These are phyloP conservation scores for Tortricodes alternella DNA, from an alignment of 2,888 invertebrate species.

Conservation along the genomic window DNA sequence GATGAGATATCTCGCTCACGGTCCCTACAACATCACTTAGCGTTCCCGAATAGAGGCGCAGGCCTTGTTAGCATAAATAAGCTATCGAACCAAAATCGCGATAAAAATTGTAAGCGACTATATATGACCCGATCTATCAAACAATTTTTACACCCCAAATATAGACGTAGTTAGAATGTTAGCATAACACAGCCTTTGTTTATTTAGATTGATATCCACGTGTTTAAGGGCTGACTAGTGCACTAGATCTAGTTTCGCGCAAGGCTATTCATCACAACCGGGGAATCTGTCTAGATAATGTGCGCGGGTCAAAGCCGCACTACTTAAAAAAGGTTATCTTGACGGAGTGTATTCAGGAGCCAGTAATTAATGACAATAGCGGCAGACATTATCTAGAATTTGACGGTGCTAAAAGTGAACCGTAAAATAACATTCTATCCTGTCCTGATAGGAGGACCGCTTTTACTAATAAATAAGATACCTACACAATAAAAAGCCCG, in stretches of 20 bases:
- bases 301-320: slow-evolving; percentile 54
- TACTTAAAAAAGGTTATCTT: slow-evolving; percentile 48
- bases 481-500: slow-evolving; percentile 42
- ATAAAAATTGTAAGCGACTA: slow-evolving; percentile 17
- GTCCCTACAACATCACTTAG: no score
- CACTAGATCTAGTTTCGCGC: slow-evolving; percentile 46
- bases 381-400: no score
- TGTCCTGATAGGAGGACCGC: slow-evolving; percentile 1
- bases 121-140: slow-evolving; percentile 7
- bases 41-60: no score
- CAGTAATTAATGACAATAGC: slow-evolving; percentile 2
- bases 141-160: slow-evolving; percentile 25
- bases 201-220: slow-evolving; percentile 45
- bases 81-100: slow-evolving; percentile 5
- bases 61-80: slow-evolving; percentile 18
- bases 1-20: no score
- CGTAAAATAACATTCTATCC: slow-evolving; percentile 17
- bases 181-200: slow-evolving; percentile 17
- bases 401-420: slow-evolving; percentile 8
- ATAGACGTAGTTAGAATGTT: slow-evolving; percentile 24
- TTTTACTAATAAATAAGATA: slow-evolving; percentile 44
- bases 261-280: slow-evolving; percentile 51
- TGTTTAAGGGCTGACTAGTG: slow-evolving; percentile 59
- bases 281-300: slow-evolving; percentile 58
- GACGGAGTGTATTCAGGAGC: slow-evolving; percentile 34